Evolutionary conservation across 2,113 vertebrate genomes (phyloP).

Genomic region (Spermophilus dauricus): DNA sequence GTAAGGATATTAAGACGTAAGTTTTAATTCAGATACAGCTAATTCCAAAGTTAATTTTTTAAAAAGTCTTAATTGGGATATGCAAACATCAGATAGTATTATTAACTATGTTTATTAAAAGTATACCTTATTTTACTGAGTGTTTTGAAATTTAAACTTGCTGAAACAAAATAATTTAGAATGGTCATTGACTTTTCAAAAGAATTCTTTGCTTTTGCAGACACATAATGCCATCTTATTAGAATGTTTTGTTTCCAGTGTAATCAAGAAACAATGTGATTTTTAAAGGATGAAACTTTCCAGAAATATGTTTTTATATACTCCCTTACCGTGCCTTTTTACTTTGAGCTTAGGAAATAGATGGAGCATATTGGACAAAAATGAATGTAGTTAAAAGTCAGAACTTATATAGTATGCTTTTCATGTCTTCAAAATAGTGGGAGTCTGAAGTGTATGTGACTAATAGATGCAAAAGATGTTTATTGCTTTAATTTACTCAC

Average conservation of each 20-base stretch:
- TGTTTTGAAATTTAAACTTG: constrained; percentile 49
- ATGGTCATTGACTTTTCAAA: constrained; percentile 48
- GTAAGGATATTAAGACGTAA: neutral
- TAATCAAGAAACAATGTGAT: constrained; percentile 28
- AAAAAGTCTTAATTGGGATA: neutral
- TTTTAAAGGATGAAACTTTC: constrained; percentile 50
- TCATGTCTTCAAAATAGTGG: constrained; percentile 64
- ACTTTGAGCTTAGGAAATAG: constrained; percentile 19
- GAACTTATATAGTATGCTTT: constrained; percentile 77
- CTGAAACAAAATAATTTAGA: constrained; percentile 35
- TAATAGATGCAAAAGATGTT: constrained; percentile 79
- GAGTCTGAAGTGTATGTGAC: constrained; percentile 72
- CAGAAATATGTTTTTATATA: neutral
- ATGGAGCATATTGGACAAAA: constrained; percentile 36
- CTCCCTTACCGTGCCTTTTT: neutral
- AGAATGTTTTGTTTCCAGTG: neutral
- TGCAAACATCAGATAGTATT: neutral
- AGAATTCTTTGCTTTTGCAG: constrained; percentile 24
- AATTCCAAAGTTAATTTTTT: constrained; percentile 34
- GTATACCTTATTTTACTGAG: neutral
- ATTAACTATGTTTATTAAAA: neutral
- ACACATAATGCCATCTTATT: neutral
- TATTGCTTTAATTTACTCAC: constrained; percentile 80
- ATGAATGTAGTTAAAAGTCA: constrained; percentile 75
- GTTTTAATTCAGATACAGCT: neutral